A percentile compares a stretch with the other conserved stretches of the same genome.
Conservation (phyloP, 1,140 invertebrate genomes). For the Agrilus planipennis region DNA sequence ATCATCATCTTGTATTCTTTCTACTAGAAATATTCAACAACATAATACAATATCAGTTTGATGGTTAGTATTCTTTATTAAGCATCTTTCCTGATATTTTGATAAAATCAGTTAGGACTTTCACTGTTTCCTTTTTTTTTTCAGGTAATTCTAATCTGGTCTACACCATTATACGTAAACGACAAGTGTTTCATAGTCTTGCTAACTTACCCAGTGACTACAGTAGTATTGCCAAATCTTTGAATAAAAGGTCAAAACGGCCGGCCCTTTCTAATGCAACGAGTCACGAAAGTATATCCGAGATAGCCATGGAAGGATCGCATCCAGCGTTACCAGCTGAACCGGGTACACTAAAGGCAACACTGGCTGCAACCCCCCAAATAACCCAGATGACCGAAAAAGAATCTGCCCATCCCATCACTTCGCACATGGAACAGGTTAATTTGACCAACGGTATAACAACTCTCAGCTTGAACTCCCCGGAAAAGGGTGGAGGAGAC, state of each 20-base stretch:
- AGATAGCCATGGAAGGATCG: constrained; percentile 70
- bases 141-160: constrained; percentile 96
- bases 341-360: constrained; percentile 80
- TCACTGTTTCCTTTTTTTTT: constrained; percentile 10
- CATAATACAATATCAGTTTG: constrained; percentile 99
- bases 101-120: not conserved
- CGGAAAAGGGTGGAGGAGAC: not conserved
- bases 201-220: constrained; percentile 93
- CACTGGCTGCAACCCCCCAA: constrained; percentile 60
- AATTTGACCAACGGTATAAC: constrained; percentile 28
- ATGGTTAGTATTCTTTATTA: constrained; percentile 52
- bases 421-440: constrained; percentile 23
- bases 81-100: not conserved
- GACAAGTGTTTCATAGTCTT: constrained; percentile 92
- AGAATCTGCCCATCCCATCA: constrained; percentile 70
- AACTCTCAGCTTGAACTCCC: constrained; percentile 20
- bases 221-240: constrained; percentile 72
- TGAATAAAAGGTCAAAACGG: constrained; percentile 46
- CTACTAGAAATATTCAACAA: constrained; percentile 99
- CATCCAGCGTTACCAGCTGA: constrained; percentile 77
- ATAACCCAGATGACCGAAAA: constrained; percentile 93
- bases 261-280: constrained; percentile 13
- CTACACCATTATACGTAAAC: constrained; percentile 97
- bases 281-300: constrained; percentile 37
- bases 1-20: constrained; percentile 98